These are phyloP conservation scores for Nebria salina DNA, from an alignment of 2,888 invertebrate species.

Conservation along the genomic window DNA sequence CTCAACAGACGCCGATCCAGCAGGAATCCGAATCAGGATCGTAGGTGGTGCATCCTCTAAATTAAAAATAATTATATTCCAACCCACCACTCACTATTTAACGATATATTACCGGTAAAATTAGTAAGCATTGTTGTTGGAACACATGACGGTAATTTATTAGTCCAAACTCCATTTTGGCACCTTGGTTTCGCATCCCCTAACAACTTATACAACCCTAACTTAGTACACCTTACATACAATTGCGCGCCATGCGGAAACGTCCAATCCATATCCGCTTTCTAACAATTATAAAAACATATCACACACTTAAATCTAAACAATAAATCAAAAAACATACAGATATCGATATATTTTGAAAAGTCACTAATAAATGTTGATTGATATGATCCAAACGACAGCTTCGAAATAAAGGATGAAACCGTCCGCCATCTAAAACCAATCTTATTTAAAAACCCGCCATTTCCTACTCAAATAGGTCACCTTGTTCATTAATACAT, in stretches of 20 bases:
- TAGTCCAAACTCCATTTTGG: constrained; percentile 84
- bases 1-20: constrained; percentile 83
- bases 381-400: constrained; percentile 77
- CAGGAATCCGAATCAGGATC: constrained; percentile 77
- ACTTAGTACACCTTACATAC: constrained; percentile 79
- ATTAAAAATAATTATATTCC: constrained; percentile 49
- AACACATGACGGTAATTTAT: constrained; percentile 81
- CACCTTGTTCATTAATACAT: constrained; percentile 79
- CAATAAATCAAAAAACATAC: constrained; percentile 65
- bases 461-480: background rate
- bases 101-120: constrained; percentile 73
- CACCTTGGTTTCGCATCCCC: constrained; percentile 82
- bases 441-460: constrained; percentile 30
- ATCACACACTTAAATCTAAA: background rate
- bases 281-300: constrained; percentile 56
- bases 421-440: constrained; percentile 74
- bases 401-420: constrained; percentile 79
- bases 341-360: constrained; percentile 76
- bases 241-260: constrained; percentile 83
- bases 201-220: constrained; percentile 85
- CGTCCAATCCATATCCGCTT: constrained; percentile 67
- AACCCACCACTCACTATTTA: too few relatives aligned
- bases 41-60: constrained; percentile 85
- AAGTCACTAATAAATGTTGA: constrained; percentile 75
- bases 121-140: constrained; percentile 88